Base-by-base conservation (phyloP, 2,113 vertebrate genomes). In the Pachycephala philippinensis region DNA sequence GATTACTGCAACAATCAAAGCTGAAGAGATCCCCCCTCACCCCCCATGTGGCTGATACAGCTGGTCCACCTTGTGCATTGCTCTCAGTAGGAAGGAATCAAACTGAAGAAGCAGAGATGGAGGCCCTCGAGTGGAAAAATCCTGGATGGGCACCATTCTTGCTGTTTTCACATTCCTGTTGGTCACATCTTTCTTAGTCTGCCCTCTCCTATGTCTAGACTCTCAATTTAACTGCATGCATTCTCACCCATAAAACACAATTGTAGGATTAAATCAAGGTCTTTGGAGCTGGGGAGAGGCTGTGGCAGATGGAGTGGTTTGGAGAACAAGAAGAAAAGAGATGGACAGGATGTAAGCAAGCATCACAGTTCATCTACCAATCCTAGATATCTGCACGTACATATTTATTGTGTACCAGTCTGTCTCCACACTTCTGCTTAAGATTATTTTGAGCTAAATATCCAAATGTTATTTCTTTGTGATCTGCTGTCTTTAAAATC, bases 91-190 rank as follows among this genome's bases (percentile, higher is more conserved):
- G 39, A 93, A 95, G 91, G 89, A 96, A 95, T 94, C 93, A 91
- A 97, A 96, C 90, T 81, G 90, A 88, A 93, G 75, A 91, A 91
- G 54, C 78, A 83, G 90, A 96, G 24, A 50, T 52, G 70, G 63
- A 93, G 77, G 27, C 42, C 47, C 47, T 52, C 20, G 24, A 86
- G 31, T 19, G 30, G 22, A 47, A 86, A 88, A 90, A 90, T 90
- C 87, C 78, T 90, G 64, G 6, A 45, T 56, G 56, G 90, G 92
- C 78, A 77, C 56, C 39, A 1, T 90, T 91, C 35, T 63, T 65
- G 59, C 22, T 47, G 14, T 54, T 80, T 88, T 61, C 61, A 85
- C 30, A 26, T 72, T 85, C 42, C 37, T 65, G 21, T n/a, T 47
- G 44, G 35, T 79, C 63, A 53, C 23, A 79, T 16, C 16, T 61